Conservation (phyloP, 2,113 vertebrate genomes). For the Chunga burmeisteri region DNA sequence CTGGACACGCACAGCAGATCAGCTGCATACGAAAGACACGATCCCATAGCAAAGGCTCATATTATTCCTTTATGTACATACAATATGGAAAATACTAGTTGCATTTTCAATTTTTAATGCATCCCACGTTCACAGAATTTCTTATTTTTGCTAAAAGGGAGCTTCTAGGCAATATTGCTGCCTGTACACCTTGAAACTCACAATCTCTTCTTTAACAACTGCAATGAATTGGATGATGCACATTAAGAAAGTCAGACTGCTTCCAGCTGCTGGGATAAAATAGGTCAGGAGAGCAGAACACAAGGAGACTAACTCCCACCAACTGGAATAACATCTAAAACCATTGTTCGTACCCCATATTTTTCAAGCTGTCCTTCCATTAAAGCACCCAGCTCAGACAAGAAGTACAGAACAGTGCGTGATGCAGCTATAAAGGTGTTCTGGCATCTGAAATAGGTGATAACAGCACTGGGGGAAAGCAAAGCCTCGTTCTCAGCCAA, state of each 20-base stretch:
- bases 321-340: background rate
- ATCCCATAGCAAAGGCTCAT: background rate
- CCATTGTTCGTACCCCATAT: background rate
- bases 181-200: background rate
- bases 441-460: background rate
- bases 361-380: background rate
- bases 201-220: background rate
- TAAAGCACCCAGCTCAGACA: background rate
- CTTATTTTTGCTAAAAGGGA: constrained; percentile 26
- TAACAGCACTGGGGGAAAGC: background rate
- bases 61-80: background rate
- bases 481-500: background rate
- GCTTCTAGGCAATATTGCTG: background rate
- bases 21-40: background rate
- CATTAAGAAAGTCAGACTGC: background rate
- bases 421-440: background rate
- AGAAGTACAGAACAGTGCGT: background rate
- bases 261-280: background rate
- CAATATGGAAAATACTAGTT: background rate
- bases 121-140: background rate
- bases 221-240: background rate
- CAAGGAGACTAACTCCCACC: background rate
- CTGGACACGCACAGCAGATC: background rate
- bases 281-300: background rate
- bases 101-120: constrained; percentile 24